Evolutionary conservation across 1,140 invertebrate genomes (phyloP), one percentile per base, ranked within the genome.

Genomic region (Berghia stephanieae): DNA sequence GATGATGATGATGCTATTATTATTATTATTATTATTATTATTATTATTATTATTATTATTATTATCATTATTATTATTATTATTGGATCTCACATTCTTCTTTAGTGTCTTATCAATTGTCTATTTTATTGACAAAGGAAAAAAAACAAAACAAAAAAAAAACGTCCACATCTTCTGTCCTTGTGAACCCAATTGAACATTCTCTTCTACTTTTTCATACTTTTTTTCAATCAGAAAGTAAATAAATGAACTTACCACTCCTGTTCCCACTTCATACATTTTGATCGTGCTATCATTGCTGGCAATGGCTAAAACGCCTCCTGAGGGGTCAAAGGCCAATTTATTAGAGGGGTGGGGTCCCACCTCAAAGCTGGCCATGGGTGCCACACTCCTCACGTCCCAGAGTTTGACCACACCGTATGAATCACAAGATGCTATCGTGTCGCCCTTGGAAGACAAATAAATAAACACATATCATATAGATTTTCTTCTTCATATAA

Each of bases 341-440:
- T 85, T 81, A 79, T 90, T 90, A 43, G 87, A 85, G 36, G 89
- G 83, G 78, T 89, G 87, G 21, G 88, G 88, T 66, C 89, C 89
- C 49, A 87, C 82, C 63, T 90, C 87, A 57, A 89, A 79, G 71
- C 82, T 85, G 43, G 83, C 78, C 83, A 89, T 86, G 13, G 83
- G 81, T 1, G 85, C 84, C n/a, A 85, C 81, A 57, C 83, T 86
- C 57, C 90, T 79, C 0, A 89, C 84, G 82, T 90, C 90, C 88
- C 89, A 90, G n/a, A 90, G 49, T 78, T 89, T 89, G 2, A 90
- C 83, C 38, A 83, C 81, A 49, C 90, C 90, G 80, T 86, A 87
- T 0, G 89, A 86, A 80, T 90, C 90, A 83, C 89, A 90, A 2
- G 90, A 90, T 16, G 84, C 89, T 27, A 90, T 82, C 18, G 85